Base-by-base conservation (phyloP, 2,797 vertebrate genomes). In the Moxostoma hubbsi region DNA sequence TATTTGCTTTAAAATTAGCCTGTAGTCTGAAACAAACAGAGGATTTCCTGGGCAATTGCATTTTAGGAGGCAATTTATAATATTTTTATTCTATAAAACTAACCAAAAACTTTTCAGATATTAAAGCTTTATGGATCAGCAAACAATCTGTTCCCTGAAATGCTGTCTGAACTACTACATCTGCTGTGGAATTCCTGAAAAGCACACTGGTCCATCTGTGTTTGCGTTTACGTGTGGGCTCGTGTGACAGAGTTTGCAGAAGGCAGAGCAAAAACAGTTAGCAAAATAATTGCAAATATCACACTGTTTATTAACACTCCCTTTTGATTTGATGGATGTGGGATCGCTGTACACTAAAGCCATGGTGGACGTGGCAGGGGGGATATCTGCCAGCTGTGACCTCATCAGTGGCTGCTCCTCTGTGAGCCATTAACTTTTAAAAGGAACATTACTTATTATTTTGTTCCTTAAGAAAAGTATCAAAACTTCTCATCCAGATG, bases 81-180 rank as follows among this genome's bases (percentile, higher is more conserved):
- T 63, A 53, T 36, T 36, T 36, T 4, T 4, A 36, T 36, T 36
- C 36, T 6, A 67, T 57, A 46, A 65, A 68, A 36, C 36, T 75
- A 81, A 83, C 65, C 58, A 49, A 68, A 85, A 83, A 80, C 5
- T 5, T 80, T 86, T 75, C 70, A 75, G 64, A 77, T 62, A 73
- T 78, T 81, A 77, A 51, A 75, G 16, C 57, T 64, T 49, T 43
- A 69, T 10, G 51, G 46, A 80, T 77, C 55, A 62, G 73, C 69
- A 85, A 83, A 83, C 82, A 81, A 65, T 73, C 66, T 72, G 70
- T 78, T 75, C 75, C 71, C 63, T 15, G 78, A 82, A 59, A 70
- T 69, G 85, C 86, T 85, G 85, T 86, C 47, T 53, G 13, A 76
- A 49, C 50, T 59, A 75, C 71, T 73, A 73, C 59, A 82, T 74